Evolutionary conservation across 2,113 vertebrate genomes (phyloP).

Genomic region (Otus sunia): DNA sequence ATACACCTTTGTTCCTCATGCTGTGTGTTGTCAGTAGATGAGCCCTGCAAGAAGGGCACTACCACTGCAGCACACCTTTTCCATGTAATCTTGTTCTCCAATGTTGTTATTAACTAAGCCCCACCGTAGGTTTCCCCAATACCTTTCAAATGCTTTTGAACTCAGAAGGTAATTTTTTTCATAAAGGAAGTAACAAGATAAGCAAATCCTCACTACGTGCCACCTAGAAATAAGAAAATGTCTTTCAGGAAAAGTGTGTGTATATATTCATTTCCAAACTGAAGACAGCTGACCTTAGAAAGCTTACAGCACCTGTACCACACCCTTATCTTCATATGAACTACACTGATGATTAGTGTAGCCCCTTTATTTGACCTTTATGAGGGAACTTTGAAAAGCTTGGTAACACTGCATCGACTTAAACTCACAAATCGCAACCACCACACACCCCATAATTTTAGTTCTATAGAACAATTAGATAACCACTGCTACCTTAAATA

Average conservation of each 20-base stretch:
- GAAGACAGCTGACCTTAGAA: not conserved
- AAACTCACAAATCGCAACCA: not conserved
- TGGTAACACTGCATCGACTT: not conserved
- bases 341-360: not conserved
- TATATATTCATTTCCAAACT: not conserved
- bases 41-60: not conserved
- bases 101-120: not conserved
- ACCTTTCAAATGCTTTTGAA: not conserved
- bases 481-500: not conserved
- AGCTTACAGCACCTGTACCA: not conserved
- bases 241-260: not conserved
- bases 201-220: not conserved
- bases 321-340: not conserved
- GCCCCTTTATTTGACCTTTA: not conserved
- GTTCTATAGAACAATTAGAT: not conserved
- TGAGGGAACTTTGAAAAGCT: not conserved
- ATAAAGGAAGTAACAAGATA: not conserved
- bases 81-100: not conserved
- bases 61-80: too few species aligned
- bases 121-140: not conserved
- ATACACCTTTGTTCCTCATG: not conserved
- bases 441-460: not conserved
- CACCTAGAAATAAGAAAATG: not conserved
- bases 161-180: not conserved
- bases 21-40: not conserved